phyloP scores from a whole-genome alignment of 2,888 invertebrate species.

The Orgyia antiqua region DNA sequence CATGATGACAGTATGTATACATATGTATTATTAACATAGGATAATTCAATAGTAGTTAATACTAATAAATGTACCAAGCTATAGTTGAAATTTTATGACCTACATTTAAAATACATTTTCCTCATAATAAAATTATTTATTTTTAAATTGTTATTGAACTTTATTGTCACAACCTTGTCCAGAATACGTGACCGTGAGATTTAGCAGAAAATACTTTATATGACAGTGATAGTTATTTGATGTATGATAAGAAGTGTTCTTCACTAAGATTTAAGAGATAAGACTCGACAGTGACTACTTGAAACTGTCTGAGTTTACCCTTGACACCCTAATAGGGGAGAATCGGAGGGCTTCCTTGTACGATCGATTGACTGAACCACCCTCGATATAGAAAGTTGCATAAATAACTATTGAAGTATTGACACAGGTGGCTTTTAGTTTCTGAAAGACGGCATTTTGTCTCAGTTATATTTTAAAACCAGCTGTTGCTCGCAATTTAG shows the following conservation, averaged over 20 bases:
- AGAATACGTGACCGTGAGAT: conserved; percentile 16
- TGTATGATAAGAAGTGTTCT: conserved; percentile 19
- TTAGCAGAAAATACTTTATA: conserved; percentile 8
- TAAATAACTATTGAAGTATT: conserved; percentile 47
- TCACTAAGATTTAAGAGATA: conserved; percentile 24
- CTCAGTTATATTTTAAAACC: too few relatives aligned
- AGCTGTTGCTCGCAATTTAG: too few relatives aligned
- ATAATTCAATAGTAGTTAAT: too few relatives aligned
- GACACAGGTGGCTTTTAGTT: conserved; percentile 41
- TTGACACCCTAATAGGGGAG: conserved; percentile 39
- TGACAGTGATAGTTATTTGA: conserved; percentile 17
- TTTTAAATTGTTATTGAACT: too few relatives aligned
- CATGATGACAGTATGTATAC: too few relatives aligned
- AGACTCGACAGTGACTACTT: conserved; percentile 19
- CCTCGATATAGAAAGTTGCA: conserved; percentile 35
- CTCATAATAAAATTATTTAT: too few relatives aligned
- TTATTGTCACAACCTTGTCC: conserved; percentile 23
- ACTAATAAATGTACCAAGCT: too few relatives aligned
- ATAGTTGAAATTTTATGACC: too few relatives aligned
- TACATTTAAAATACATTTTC: too few relatives aligned
- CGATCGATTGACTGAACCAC: conserved; percentile 56
- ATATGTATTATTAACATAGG: too few relatives aligned
- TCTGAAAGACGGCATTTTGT: too few relatives aligned
- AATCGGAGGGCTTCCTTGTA: conserved; percentile 24
- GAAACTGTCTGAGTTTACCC: conserved; percentile 32